Evolutionary conservation across 2,113 vertebrate genomes (phyloP).

Genomic region (Scalopus aquaticus): DNA sequence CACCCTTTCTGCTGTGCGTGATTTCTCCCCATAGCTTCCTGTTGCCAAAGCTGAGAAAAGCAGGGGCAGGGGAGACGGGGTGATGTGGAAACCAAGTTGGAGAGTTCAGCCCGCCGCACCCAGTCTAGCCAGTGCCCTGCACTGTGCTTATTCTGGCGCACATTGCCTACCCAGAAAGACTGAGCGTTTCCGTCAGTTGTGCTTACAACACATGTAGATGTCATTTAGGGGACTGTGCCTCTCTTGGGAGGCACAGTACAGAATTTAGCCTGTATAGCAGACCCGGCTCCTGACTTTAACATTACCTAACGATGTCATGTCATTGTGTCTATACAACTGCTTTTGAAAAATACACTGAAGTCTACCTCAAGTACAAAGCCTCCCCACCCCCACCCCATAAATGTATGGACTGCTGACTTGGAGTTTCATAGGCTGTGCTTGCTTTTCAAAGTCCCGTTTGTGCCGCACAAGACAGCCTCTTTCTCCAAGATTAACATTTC

Average conservation of each 20-base stretch:
- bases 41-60: neutral
- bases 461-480: slow-evolving; percentile 83
- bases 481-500: slow-evolving; percentile 92
- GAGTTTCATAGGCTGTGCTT: slow-evolving; percentile 62
- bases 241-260: slow-evolving; percentile 28
- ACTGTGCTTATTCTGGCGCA: neutral
- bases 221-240: neutral
- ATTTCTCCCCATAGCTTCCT: neutral
- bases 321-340: slow-evolving; percentile 74
- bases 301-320: slow-evolving; percentile 63
- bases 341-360: slow-evolving; percentile 78
- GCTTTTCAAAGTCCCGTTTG: slow-evolving; percentile 76
- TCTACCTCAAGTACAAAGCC: slow-evolving; percentile 59
- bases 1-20: neutral
- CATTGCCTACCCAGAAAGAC: slow-evolving; percentile 3
- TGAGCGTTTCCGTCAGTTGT: neutral
- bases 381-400: slow-evolving; percentile 54
- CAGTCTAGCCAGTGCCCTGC: neutral
- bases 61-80: neutral
- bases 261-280: neutral
- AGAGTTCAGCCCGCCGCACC: neutral
- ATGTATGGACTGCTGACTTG: slow-evolving; percentile 63
- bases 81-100: neutral
- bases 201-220: neutral
- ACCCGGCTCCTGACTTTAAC: slow-evolving; percentile 60